These are phyloP conservation scores for Scaptomyza parva DNA, from an alignment of 2,888 invertebrate genomes.

Conservation along the genomic window DNA sequence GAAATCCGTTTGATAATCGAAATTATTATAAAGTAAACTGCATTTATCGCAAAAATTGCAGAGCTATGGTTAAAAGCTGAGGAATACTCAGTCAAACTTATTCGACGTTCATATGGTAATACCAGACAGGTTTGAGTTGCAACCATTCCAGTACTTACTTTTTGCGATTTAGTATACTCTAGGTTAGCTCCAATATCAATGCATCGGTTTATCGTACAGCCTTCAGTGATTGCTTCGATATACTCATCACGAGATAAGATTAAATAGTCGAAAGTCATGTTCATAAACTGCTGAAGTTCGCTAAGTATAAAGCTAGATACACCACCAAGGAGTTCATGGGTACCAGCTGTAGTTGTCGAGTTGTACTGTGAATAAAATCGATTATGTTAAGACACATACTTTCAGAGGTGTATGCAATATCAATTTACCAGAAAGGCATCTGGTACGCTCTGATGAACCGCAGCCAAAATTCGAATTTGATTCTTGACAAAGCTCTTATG, in stretches of 20 bases:
- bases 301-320: slow-evolving; percentile 2
- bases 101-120: neutral
- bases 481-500: accelerated
- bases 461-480: neutral
- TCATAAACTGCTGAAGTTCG: neutral
- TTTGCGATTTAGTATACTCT: neutral
- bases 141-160: neutral
- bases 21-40: neutral
- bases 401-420: neutral
- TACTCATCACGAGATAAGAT: neutral
- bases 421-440: slow-evolving; percentile 24
- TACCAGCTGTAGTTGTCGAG: neutral
- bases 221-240: neutral
- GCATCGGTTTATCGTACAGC: neutral
- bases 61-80: neutral
- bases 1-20: slow-evolving; percentile 2
- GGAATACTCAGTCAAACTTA: neutral
- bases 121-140: slow-evolving; percentile 9
- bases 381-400: no score
- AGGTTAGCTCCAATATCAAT: slow-evolving; percentile 17
- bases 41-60: neutral
- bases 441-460: slow-evolving; percentile 5
- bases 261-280: neutral
- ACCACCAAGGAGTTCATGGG: neutral
- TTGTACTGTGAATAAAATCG: slow-evolving; percentile 14